Evolutionary conservation across 2,797 vertebrate species (phyloP).

Genomic region (Pseudochaenichthys georgianus): DNA sequence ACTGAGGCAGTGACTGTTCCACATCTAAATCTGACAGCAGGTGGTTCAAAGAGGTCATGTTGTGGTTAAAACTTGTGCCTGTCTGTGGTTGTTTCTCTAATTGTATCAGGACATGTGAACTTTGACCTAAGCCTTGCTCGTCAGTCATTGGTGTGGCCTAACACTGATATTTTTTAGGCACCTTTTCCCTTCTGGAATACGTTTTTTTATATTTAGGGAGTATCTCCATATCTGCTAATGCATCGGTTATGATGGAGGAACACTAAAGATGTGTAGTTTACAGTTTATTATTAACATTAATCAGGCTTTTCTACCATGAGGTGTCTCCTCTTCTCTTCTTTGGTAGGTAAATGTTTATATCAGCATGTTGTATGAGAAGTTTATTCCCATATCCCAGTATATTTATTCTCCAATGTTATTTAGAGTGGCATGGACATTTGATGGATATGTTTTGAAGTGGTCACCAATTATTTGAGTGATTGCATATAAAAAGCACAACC

Average conservation of each 20-base stretch:
- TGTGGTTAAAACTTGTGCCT: conserved; percentile 85
- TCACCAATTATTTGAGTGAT: conserved; percentile 42
- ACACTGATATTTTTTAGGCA: conserved; percentile 75
- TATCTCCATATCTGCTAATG: conserved; percentile 56
- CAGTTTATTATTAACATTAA: conserved; percentile 48
- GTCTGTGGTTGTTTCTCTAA: conserved; percentile 83
- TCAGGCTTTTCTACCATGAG: conserved; percentile 56
- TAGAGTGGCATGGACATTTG: conserved; percentile 71
- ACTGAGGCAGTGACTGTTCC: conserved; percentile 84
- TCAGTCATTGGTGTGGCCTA: conserved; percentile 79
- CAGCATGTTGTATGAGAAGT: conserved; percentile 72
- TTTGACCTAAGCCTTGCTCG: conserved; percentile 75
- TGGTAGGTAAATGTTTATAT: conserved; percentile 64
- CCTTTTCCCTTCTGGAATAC: conserved; percentile 69
- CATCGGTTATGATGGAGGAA: conserved; percentile 50
- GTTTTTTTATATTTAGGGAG: conserved; percentile 67
- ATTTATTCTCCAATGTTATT: conserved; percentile 69
- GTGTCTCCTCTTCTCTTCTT: conserved; percentile 54
- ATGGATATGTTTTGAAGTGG: conserved; percentile 54
- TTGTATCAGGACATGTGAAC: conserved; percentile 81
- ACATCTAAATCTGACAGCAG: conserved; percentile 73
- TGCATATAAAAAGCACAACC: conserved; percentile 60
- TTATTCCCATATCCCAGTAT: conserved; percentile 54
- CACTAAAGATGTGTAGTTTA: conserved; percentile 52
- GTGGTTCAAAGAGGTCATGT: conserved; percentile 67